Evolutionary conservation across 2,113 vertebrate species (phyloP).

Genomic region (Lutjanus erythropterus): DNA sequence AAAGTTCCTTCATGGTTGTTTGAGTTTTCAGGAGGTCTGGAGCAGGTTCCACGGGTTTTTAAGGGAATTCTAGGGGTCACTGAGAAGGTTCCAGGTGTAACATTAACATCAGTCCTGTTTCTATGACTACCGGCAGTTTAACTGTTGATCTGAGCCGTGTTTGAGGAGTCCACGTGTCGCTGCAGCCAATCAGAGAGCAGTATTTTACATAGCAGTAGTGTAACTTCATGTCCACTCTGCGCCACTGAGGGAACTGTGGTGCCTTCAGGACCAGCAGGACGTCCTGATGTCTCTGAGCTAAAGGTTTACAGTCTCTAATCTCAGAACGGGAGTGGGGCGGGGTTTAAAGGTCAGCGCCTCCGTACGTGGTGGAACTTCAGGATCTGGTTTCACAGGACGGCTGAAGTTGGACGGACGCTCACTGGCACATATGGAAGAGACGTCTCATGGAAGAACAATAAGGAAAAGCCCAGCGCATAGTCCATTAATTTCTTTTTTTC

Average conservation of each 20-base stretch:
- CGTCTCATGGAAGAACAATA: constrained; percentile 77
- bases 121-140: background rate
- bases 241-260: background rate
- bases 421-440: constrained; percentile 70
- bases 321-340: constrained; percentile 51
- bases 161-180: background rate
- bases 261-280: background rate
- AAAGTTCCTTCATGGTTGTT: no score
- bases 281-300: constrained; percentile 24
- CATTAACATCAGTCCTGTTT: background rate
- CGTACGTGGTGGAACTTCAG: constrained; percentile 62
- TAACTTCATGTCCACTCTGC: background rate
- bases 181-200: constrained; percentile 6
- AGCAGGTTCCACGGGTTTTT: background rate
- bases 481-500: constrained; percentile 79
- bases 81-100: background rate
- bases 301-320: constrained; percentile 60
- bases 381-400: constrained; percentile 72
- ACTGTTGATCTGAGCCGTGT: background rate
- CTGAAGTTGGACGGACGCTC: constrained; percentile 42
- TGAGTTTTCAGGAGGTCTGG: no score
- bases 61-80: background rate
- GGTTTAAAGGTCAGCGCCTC: constrained; percentile 25
- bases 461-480: constrained; percentile 76
- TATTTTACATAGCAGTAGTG: background rate